Base-by-base conservation (phyloP, 2,797 vertebrate species). In the Lagodon rhomboides region DNA sequence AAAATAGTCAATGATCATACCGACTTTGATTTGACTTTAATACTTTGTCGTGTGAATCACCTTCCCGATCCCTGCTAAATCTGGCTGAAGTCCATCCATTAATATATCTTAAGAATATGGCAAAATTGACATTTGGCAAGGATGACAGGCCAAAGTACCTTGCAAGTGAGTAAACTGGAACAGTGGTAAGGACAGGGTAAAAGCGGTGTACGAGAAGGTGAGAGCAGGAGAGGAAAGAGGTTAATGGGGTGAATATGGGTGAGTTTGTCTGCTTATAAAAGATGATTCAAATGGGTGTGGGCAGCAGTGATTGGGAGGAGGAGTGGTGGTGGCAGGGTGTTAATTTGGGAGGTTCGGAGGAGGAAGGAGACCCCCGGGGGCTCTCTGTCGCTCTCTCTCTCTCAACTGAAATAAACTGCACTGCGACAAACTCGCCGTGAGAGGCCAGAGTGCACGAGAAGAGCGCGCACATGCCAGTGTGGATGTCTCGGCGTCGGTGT, bases 401-500 rank as follows among this genome's bases (percentile, higher is more conserved):
- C 56, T 66, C 60, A 50, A 54, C 70, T 56, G 54, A 87, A 85
- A 88, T 78, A 84, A 88, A 83, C 74, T 83, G 75, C 71, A 85
- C 69, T 86, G 76, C 78, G 76, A 87, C 83, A 86, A 90, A 92
- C 79, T 77, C n/a, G 1, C 75, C 56, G 67, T 77, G 84, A 88
- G 90, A 87, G 85, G 85, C 82, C 78, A 63, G 69, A 34, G 34
- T 34, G 34, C 34, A 34, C 7, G 34, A 13, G n/a, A 79, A 79
- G 83, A 18, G 79, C 63, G 84, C 76, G 75, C 73, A 60, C 73
- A 43, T 76, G 56, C 38, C 49, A 12, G 43, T 74, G 73, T 68
- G 73, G 79, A 41, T 75, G 73, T 82, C 77, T 9, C 27, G 4
- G 22, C 20, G 66, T 61, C 30, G 67, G 58, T 70, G 81, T 68